A percentile compares a stretch with the other conserved stretches of the same genome.
Conservation (phyloP, 2,888 invertebrate genomes). For the Yponomeuta evonymella region DNA sequence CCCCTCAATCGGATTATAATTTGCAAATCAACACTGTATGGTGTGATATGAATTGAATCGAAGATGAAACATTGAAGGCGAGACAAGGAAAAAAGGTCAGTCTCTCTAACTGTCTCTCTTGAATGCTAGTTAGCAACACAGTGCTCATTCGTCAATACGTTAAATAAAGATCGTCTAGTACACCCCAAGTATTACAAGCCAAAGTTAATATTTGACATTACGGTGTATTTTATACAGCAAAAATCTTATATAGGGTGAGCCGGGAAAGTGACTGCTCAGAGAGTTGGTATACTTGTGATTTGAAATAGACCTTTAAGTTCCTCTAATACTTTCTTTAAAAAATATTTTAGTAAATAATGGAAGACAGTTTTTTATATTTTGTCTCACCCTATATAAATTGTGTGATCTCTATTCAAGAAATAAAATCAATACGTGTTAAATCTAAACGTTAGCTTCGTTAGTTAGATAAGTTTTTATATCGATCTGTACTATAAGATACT, state of each 20-base stretch:
- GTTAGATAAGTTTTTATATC: conserved; percentile 25
- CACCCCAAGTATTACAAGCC: conserved; percentile 20
- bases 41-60: neutral
- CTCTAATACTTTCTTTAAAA: no score
- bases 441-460: neutral
- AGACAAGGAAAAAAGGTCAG: neutral
- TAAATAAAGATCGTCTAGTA: conserved; percentile 2
- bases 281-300: no score
- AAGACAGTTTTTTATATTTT: neutral
- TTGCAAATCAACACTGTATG: no score
- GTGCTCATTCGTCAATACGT: neutral
- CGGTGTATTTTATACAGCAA: conserved; percentile 17
- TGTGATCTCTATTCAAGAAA: conserved; percentile 24
- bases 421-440: neutral
- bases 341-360: neutral
- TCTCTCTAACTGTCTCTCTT: neutral
- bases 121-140: neutral
- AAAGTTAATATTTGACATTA: conserved; percentile 20
- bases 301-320: no score
- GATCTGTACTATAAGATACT: conserved; percentile 24
- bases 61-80: neutral
- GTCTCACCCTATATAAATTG: neutral
- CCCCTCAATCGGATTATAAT: neutral
- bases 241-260: neutral
- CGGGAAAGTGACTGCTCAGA: neutral